Conservation (phyloP, 2,113 vertebrate genomes). For the Gallinago jamesoni region DNA sequence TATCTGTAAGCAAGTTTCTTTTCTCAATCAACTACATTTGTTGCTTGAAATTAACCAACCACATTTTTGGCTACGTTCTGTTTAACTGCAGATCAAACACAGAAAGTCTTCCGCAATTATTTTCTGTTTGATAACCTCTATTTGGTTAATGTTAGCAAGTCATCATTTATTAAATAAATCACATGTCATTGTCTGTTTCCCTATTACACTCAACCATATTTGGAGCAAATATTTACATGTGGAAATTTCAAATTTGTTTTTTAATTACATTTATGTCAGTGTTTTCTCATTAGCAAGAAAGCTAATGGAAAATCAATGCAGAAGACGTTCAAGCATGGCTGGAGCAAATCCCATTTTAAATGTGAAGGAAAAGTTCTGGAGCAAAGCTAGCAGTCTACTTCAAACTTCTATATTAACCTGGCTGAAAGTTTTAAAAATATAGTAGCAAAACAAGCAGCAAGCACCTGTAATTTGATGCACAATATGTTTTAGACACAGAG, state of each 20-base stretch:
- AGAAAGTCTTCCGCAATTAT: neutral
- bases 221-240: conserved; percentile 25
- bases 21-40: neutral
- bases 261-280: neutral
- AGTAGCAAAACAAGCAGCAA: neutral
- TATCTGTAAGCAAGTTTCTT: neutral
- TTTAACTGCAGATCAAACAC: conserved; percentile 9
- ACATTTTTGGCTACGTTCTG: neutral
- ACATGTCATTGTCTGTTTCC: neutral
- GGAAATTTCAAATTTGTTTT: neutral
- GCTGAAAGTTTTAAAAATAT: neutral
- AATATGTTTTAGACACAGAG: neutral
- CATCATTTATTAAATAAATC: conserved; percentile 15
- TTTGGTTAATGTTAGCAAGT: conserved; percentile 8
- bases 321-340: neutral
- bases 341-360: neutral
- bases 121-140: neutral
- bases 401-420: neutral
- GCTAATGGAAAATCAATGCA: neutral
- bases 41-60: neutral
- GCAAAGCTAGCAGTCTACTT: neutral
- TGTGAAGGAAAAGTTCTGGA: neutral
- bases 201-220: neutral
- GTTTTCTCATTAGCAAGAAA: neutral
- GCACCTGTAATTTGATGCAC: neutral